Percentiles rank a stretch among this genome's conserved stretches.
Evolutionary conservation across 2,888 invertebrate species (phyloP).

Genomic region (Abscondita cerata): DNA sequence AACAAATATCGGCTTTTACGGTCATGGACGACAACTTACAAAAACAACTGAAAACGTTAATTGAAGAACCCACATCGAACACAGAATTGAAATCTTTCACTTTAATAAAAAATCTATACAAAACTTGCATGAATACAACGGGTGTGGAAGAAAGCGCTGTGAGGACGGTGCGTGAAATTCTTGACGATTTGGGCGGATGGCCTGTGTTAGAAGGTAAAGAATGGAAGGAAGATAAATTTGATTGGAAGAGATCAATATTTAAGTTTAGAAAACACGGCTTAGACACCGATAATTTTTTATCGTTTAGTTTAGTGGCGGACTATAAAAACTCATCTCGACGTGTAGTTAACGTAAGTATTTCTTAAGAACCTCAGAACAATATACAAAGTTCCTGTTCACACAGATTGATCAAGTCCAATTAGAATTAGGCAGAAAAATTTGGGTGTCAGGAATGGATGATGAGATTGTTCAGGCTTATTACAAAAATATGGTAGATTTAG

Average conservation of each 20-base stretch:
- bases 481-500: conserved; percentile 86
- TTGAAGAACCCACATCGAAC: conserved; percentile 68
- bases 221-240: conserved; percentile 77
- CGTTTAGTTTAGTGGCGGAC: conserved; percentile 88
- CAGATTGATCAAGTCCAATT: conserved; percentile 88
- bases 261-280: conserved; percentile 81
- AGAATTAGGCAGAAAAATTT: conserved; percentile 83
- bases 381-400: conserved; percentile 28
- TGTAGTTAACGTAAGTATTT: conserved; percentile 78
- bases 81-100: conserved; percentile 75
- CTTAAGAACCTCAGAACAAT: background rate
- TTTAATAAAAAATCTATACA: conserved; percentile 84
- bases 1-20: conserved; percentile 77
- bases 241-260: conserved; percentile 84
- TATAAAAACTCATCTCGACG: conserved; percentile 86
- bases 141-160: conserved; percentile 81
- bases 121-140: conserved; percentile 86
- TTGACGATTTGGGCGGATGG: conserved; percentile 89
- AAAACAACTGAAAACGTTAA: conserved; percentile 72
- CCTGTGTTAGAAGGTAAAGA: conserved; percentile 81
- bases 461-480: conserved; percentile 85
- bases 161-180: conserved; percentile 72
- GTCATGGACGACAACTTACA: conserved; percentile 76
- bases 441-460: conserved; percentile 82
- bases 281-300: conserved; percentile 88